Percentiles rank a stretch among this genome's conserved stretches.
Conservation (phyloP, 1,140 invertebrate genomes). For the Drosophila cardini region DNA sequence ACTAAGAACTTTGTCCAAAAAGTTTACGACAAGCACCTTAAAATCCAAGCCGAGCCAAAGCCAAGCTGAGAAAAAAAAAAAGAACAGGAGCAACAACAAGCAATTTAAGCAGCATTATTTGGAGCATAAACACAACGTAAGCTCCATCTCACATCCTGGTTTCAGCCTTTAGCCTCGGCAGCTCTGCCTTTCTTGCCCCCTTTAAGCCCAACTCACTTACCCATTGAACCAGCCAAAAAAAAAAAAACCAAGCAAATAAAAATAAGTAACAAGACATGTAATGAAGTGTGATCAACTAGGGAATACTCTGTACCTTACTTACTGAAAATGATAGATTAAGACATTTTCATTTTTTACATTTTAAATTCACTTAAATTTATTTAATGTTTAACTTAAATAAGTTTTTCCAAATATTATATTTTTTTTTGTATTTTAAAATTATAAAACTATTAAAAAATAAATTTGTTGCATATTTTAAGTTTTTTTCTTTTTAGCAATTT, state of each 20-base stretch:
- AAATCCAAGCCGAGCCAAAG: conserved; percentile 36
- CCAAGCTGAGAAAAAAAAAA: not conserved
- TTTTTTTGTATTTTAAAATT: too few relatives aligned
- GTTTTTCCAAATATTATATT: too few relatives aligned
- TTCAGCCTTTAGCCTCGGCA: not conserved
- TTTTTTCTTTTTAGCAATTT: too few relatives aligned
- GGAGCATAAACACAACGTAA: conserved; percentile 49
- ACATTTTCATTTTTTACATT: too few relatives aligned
- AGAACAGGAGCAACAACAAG: conserved; percentile 17
- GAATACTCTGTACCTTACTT: not conserved
- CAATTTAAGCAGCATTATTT: conserved; percentile 52
- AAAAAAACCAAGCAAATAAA: not conserved
- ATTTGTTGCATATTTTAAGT: too few relatives aligned
- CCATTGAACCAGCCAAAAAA: not conserved
- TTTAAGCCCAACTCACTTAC: not conserved
- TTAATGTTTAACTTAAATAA: too few relatives aligned
- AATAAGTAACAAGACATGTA: not conserved
- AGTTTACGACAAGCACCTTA: conserved; percentile 50
- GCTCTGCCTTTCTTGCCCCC: not conserved
- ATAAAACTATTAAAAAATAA: too few relatives aligned
- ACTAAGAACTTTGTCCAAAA: conserved; percentile 39
- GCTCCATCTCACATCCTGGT: not conserved
- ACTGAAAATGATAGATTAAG: too few relatives aligned
- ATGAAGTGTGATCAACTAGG: not conserved
- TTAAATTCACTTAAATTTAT: too few relatives aligned